Evolutionary conservation across 2,113 vertebrate species (phyloP), one percentile per base, ranked within the genome.

Genomic region (Synchiropus splendidus): DNA sequence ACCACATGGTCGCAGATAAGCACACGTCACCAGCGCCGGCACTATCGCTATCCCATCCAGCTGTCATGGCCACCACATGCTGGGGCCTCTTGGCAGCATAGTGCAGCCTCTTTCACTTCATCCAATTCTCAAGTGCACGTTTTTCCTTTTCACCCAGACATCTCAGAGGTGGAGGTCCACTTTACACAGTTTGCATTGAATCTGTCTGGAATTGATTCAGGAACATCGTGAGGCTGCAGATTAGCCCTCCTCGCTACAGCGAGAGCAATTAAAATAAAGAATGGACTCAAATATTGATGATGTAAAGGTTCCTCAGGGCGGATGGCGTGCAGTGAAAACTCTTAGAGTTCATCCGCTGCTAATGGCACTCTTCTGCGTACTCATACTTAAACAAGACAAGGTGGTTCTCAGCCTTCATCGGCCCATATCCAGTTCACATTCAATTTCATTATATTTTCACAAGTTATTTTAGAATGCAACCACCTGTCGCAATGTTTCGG

Each of bases 131-230:
- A 52, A 16, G 37, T 4, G 31, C 54, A 45, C 58, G 37, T 62
- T 78, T 61, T 44, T 11, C 21, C 67, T 57, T 71, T 54, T 70
- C 59, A 39, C 41, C 49, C 31, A 10, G 47, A 40, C 54, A 40
- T 52, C 41, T 36, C 39, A 64, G 59, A 49, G 51, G 62, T 42
- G 50, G 67, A 65, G 61, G 61, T 44, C 65, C 27, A 38, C 47
- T 72, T 70, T 64, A 75, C 62, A n/a, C 51, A 51, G 67, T 72
- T 76, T 64, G 58, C 63, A 73, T 70, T 58, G 72, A 78, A 77
- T 75, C 72, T 60, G 55, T 33, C 48, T 67, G 59, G 56, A 64
- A 82, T 59, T 68, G 72, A 75, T 74, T 79, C 30, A 2, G 57
- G 42, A 49, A 71, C 64, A 68, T 10, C 15, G 30, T 16, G 5